Evolutionary conservation across 2,888 invertebrate genomes (phyloP).

Genomic region (Scaptomyza flava): DNA sequence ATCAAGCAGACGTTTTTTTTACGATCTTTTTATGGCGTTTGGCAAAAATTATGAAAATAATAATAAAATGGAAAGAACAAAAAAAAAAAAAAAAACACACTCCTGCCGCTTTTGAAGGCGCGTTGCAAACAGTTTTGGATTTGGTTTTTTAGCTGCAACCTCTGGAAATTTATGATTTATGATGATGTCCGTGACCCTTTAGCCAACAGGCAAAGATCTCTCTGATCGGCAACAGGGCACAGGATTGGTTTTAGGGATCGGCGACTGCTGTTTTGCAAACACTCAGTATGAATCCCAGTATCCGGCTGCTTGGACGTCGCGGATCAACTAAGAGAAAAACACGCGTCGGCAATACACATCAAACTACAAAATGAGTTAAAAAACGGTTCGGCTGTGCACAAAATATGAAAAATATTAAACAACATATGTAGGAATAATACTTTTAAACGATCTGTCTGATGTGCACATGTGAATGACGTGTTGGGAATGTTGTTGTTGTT

Average conservation of each 20-base stretch:
- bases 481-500: neutral
- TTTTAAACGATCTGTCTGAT: neutral
- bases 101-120: slow-evolving; percentile 50
- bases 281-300: slow-evolving; percentile 82
- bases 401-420: slow-evolving; percentile 22
- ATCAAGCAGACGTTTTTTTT: slow-evolving; percentile 55
- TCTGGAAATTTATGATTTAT: slow-evolving; percentile 82
- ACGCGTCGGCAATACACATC: slow-evolving; percentile 45
- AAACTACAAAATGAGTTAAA: slow-evolving; percentile 50
- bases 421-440: slow-evolving; percentile 36
- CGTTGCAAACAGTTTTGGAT: slow-evolving; percentile 68
- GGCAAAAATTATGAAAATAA: slow-evolving; percentile 30
- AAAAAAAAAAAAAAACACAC: slow-evolving; percentile 14
- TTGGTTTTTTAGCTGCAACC: slow-evolving; percentile 71
- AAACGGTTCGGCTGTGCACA: slow-evolving; percentile 11
- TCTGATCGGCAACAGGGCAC: slow-evolving; percentile 37
- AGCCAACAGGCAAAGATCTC: slow-evolving; percentile 61
- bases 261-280: slow-evolving; percentile 81
- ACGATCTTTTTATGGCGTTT: slow-evolving; percentile 62
- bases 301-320: slow-evolving; percentile 75
- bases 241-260: slow-evolving; percentile 49
- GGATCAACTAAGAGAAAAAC: slow-evolving; percentile 42
- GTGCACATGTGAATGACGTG: slow-evolving; percentile 27
- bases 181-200: slow-evolving; percentile 79
- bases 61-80: slow-evolving; percentile 15